These are phyloP conservation scores for Amblyopsis rosae DNA, from an alignment of 2,113 vertebrate species.

Conservation along the genomic window DNA sequence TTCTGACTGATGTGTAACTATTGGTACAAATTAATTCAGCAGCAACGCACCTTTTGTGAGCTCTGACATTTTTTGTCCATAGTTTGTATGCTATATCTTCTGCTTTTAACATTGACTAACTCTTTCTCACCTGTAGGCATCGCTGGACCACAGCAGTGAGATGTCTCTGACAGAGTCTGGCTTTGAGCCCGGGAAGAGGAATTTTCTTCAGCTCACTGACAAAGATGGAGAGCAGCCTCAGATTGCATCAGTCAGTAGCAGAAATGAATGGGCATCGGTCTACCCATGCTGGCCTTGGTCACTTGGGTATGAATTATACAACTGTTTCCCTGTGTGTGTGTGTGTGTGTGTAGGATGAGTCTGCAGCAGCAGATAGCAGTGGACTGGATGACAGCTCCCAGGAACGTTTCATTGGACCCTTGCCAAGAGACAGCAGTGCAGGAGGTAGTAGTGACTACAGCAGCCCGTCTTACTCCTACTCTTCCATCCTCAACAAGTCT, in stretches of 20 bases:
- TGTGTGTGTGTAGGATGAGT: slow-evolving; percentile 82
- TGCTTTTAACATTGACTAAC: background rate
- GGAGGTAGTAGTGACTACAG: slow-evolving; percentile 89
- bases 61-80: slow-evolving; percentile 9
- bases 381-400: slow-evolving; percentile 83
- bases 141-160: slow-evolving; percentile 87
- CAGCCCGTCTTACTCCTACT: slow-evolving; percentile 93
- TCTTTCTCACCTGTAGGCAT: slow-evolving; percentile 65
- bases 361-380: slow-evolving; percentile 80
- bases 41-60: slow-evolving; percentile 39
- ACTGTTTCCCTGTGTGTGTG: slow-evolving; percentile 1
- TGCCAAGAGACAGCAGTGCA: slow-evolving; percentile 87
- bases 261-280: too few relatives aligned
- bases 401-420: slow-evolving; percentile 91
- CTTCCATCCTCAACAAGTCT: slow-evolving; percentile 94
- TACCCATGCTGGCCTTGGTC: background rate
- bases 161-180: slow-evolving; percentile 88
- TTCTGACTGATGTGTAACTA: slow-evolving; percentile 7
- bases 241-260: slow-evolving; percentile 80
- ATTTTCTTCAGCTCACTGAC: slow-evolving; percentile 93
- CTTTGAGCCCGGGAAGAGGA: slow-evolving; percentile 94
- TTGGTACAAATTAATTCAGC: slow-evolving; percentile 40
- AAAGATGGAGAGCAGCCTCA: slow-evolving; percentile 97
- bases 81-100: background rate
- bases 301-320: background rate